Percentiles rank a stretch among this genome's conserved stretches.
These are phyloP conservation scores for Ruditapes philippinarum DNA, from an alignment of 1,140 invertebrate species.

Conservation along the genomic window DNA sequence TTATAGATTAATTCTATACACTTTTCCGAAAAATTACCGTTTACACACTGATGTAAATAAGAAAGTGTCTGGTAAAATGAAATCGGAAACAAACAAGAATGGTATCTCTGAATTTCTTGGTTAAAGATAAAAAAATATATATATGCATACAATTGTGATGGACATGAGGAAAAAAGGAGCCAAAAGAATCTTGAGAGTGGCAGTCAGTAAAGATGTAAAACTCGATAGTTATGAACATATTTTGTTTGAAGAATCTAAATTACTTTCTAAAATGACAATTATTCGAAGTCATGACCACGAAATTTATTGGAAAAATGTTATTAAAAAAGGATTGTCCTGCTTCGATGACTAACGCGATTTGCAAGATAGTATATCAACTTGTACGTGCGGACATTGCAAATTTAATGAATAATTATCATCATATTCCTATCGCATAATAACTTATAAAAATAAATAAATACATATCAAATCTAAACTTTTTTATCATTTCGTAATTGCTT, in stretches of 20 bases:
- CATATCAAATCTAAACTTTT: not conserved
- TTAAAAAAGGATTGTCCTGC: not conserved
- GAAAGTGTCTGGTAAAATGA: conserved; percentile 87
- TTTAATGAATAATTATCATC: not conserved
- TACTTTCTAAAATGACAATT: conserved; percentile 6
- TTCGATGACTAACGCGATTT: conserved; percentile 47
- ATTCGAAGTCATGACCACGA: conserved; percentile 29
- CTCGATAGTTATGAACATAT: conserved; percentile 14
- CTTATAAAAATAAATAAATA: not conserved
- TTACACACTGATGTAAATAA: conserved; percentile 82
- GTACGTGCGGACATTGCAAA: conserved; percentile 46
- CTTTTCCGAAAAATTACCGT: conserved; percentile 62
- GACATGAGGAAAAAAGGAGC: conserved; percentile 72
- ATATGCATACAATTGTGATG: conserved; percentile 25
- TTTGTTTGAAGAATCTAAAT: not conserved
- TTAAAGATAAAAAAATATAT: conserved; percentile 34
- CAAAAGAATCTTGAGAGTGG: conserved; percentile 58
- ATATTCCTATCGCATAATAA: too few species aligned
- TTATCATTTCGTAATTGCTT: too few species aligned
- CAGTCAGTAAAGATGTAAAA: conserved; percentile 5
- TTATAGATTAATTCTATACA: too few species aligned
- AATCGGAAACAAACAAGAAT: conserved; percentile 86
- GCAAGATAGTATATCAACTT: not conserved
- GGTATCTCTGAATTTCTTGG: conserved; percentile 31
- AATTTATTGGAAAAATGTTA: conserved; percentile 8